A percentile compares a stretch with the other conserved stretches of the same genome.
Evolutionary conservation across 53 echinoderm and acorn worm genomes (phyloP).

Genomic region (Astropecten irregularis): DNA sequence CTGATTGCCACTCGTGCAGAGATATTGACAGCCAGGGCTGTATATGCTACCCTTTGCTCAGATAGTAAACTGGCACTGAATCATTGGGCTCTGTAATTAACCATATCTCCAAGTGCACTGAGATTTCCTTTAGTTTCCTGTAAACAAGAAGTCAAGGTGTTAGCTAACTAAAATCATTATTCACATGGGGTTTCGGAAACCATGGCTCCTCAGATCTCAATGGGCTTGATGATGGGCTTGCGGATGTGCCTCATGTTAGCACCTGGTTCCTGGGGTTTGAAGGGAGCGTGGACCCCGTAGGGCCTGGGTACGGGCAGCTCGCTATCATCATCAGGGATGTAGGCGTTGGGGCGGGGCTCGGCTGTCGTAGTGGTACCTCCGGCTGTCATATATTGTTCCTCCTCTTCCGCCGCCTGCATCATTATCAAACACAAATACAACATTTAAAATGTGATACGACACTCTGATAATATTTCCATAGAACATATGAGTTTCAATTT

Average conservation of each 20-base stretch:
- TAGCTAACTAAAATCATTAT: too few relatives aligned
- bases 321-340: slow-evolving; percentile 93
- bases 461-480: not conserved
- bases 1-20: too few relatives aligned
- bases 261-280: slow-evolving; percentile 92
- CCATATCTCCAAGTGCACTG: too few relatives aligned
- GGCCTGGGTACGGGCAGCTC: slow-evolving; percentile 98
- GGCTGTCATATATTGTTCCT: slow-evolving; percentile 88
- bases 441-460: not conserved
- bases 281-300: slow-evolving; percentile 92
- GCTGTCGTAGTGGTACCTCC: slow-evolving; percentile 96
- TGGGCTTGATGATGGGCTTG: slow-evolving; percentile 96
- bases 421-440: not conserved
- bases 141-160: too few relatives aligned
- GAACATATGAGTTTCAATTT: not conserved
- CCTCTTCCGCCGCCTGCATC: slow-evolving; percentile 81
- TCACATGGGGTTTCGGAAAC: too few relatives aligned
- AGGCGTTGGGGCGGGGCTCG: slow-evolving; percentile 97
- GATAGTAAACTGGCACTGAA: too few relatives aligned
- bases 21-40: too few relatives aligned
- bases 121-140: too few relatives aligned
- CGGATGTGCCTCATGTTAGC: slow-evolving; percentile 99
- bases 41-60: too few relatives aligned
- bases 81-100: too few relatives aligned
- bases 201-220: slow-evolving; percentile 83